A percentile compares a stretch with the other conserved stretches of the same genome.
Conservation (phyloP, 2,888 invertebrate species). For the Carabus problematicus region DNA sequence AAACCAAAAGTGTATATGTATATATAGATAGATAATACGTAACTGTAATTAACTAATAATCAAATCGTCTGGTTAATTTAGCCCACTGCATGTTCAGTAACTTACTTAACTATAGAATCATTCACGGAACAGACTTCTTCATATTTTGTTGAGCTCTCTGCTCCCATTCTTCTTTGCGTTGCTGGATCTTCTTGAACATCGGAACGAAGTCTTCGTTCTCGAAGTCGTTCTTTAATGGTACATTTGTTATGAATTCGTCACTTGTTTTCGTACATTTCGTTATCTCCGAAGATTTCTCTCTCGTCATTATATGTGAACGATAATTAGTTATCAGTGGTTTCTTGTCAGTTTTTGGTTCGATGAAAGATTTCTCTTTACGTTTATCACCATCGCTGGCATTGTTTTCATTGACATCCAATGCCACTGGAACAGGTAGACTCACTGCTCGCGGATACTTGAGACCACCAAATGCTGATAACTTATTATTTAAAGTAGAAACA, state of each 20-base stretch:
- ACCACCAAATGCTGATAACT: slow-evolving; percentile 45
- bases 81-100: slow-evolving; percentile 1
- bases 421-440: slow-evolving; percentile 51
- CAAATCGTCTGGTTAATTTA: slow-evolving; percentile 7
- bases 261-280: slow-evolving; percentile 48
- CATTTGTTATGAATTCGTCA: slow-evolving; percentile 47
- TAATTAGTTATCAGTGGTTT: slow-evolving; percentile 41
- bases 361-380: slow-evolving; percentile 54
- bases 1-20: neutral
- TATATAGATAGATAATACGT: no score
- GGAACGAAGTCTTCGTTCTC: slow-evolving; percentile 55
- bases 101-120: slow-evolving; percentile 18
- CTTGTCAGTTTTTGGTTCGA: slow-evolving; percentile 55
- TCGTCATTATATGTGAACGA: slow-evolving; percentile 39
- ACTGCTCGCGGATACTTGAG: slow-evolving; percentile 52
- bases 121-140: slow-evolving; percentile 61
- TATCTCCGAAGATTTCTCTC: slow-evolving; percentile 50
- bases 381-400: slow-evolving; percentile 50
- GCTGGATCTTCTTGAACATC: slow-evolving; percentile 75
- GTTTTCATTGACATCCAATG: slow-evolving; percentile 49
- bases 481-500: slow-evolving; percentile 40
- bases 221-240: slow-evolving; percentile 43
- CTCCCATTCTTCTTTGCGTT: slow-evolving; percentile 80
- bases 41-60: neutral
- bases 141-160: slow-evolving; percentile 75